These are phyloP conservation scores for Conops quadrifasciatus DNA, from an alignment of 2,888 invertebrate genomes.

Conservation along the genomic window DNA sequence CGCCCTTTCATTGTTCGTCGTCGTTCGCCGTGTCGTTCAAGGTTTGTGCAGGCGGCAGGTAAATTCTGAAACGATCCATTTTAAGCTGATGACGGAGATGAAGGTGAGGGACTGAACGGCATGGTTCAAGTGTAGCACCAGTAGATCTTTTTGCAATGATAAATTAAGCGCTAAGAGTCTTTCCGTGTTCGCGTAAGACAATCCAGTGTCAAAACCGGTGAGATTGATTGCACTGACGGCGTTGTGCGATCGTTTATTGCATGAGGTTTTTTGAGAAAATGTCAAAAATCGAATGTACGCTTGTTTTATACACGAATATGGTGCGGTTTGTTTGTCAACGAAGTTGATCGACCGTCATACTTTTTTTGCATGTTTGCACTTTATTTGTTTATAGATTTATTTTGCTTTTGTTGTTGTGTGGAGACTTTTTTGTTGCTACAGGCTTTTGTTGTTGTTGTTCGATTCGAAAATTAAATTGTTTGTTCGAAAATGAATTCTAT, in stretches of 20 bases:
- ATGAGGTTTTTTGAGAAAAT: constrained; percentile 37
- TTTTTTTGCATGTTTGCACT: neutral
- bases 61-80: neutral
- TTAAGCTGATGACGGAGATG: neutral
- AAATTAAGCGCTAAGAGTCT: constrained; percentile 64
- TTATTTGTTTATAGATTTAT: too few relatives aligned
- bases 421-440: too few relatives aligned
- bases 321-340: constrained; percentile 6
- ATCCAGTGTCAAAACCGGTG: constrained; percentile 58
- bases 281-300: constrained; percentile 45
- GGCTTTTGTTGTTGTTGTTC: too few relatives aligned
- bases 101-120: neutral
- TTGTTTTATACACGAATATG: neutral
- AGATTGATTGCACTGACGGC: constrained; percentile 57
- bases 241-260: constrained; percentile 34
- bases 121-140: neutral
- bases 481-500: neutral
- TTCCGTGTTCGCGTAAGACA: constrained; percentile 62
- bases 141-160: constrained; percentile 61
- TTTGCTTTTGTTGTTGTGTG: too few relatives aligned
- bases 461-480: too few relatives aligned
- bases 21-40: too few relatives aligned
- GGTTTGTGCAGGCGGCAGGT: constrained; percentile 11
- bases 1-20: constrained; percentile 35
- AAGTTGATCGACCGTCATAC: neutral